phyloP scores from a whole-genome alignment of 2,797 vertebrate genomes.

The Hephaestus fuliginosus region DNA sequence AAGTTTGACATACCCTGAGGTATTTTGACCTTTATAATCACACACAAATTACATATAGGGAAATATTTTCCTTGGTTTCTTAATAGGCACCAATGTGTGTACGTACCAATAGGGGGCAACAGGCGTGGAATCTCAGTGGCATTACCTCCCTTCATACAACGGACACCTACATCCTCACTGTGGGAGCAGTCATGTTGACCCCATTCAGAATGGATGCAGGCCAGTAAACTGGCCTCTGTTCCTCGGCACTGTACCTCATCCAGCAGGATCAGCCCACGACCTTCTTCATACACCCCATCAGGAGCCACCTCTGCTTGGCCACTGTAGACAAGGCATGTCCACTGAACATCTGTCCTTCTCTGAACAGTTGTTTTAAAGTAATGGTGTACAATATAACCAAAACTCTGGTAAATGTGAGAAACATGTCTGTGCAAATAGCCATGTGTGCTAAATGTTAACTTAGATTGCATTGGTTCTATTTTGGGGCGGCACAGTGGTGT shows the following conservation, averaged over 20 bases:
- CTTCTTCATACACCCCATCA: slow-evolving; percentile 82
- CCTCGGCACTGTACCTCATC: slow-evolving; percentile 91
- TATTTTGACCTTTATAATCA: neutral
- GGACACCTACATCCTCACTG: slow-evolving; percentile 90
- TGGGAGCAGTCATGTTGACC: slow-evolving; percentile 93
- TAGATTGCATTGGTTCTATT: neutral
- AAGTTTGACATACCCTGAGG: neutral
- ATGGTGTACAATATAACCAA: neutral
- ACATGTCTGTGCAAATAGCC: neutral
- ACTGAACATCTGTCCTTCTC: neutral
- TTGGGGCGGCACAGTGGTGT: too few species aligned
- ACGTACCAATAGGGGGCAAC: slow-evolving; percentile 60
- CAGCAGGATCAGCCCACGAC: slow-evolving; percentile 88
- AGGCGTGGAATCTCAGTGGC: slow-evolving; percentile 70
- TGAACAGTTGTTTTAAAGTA: neutral
- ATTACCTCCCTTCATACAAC: slow-evolving; percentile 81
- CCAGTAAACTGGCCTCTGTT: slow-evolving; percentile 87
- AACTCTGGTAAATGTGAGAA: neutral
- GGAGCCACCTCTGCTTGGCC: slow-evolving; percentile 69
- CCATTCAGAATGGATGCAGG: slow-evolving; percentile 88
- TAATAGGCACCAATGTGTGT: neutral
- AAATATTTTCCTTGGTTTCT: neutral
- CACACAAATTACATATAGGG: neutral
- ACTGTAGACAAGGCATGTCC: slow-evolving; percentile 56
- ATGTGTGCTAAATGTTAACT: neutral